Conservation (phyloP, 2,888 invertebrate genomes). For the Listrodromus nycthemerus region DNA sequence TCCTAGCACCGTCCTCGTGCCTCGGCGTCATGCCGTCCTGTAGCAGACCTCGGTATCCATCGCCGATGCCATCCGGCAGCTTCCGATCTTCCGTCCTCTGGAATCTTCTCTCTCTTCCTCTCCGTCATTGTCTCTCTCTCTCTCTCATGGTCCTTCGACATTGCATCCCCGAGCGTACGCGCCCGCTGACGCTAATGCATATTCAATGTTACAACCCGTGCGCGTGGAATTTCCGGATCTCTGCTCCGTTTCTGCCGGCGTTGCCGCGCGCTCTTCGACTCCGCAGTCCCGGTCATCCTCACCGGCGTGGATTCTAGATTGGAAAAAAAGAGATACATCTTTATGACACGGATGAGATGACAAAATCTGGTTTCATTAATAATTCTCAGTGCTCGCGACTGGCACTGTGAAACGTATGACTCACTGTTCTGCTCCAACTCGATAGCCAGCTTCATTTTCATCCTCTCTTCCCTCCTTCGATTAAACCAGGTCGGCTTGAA, state of each 20-base stretch:
- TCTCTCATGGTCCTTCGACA: slow-evolving; percentile 45
- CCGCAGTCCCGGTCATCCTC: slow-evolving; percentile 24
- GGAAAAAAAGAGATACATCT: not conserved
- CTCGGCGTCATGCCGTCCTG: slow-evolving; percentile 64
- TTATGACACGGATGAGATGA: slow-evolving; percentile 7
- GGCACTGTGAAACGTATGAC: not conserved
- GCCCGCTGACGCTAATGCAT: slow-evolving; percentile 79
- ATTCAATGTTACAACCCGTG: slow-evolving; percentile 79
- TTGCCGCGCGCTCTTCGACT: slow-evolving; percentile 3
- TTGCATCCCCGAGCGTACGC: slow-evolving; percentile 73
- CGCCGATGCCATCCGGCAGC: slow-evolving; percentile 21
- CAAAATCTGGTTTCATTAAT: not conserved
- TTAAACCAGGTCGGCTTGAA: not conserved
- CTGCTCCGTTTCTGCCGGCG: slow-evolving; percentile 42
- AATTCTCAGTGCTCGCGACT: not conserved
- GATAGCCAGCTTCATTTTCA: not conserved
- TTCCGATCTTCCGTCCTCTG: slow-evolving; percentile 26
- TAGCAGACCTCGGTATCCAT: slow-evolving; percentile 53
- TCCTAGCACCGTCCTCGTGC: slow-evolving; percentile 62
- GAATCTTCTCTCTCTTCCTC: slow-evolving; percentile 41
- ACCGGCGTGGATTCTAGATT: not conserved
- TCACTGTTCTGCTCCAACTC: not conserved
- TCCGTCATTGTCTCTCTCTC: slow-evolving; percentile 6
- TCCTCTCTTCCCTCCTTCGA: not conserved
- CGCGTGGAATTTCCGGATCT: slow-evolving; percentile 65